A percentile compares a stretch with the other conserved stretches of the same genome.
These are phyloP conservation scores for Cyphomyrus discorhynchus DNA, from an alignment of 2,113 vertebrate genomes.

Conservation along the genomic window DNA sequence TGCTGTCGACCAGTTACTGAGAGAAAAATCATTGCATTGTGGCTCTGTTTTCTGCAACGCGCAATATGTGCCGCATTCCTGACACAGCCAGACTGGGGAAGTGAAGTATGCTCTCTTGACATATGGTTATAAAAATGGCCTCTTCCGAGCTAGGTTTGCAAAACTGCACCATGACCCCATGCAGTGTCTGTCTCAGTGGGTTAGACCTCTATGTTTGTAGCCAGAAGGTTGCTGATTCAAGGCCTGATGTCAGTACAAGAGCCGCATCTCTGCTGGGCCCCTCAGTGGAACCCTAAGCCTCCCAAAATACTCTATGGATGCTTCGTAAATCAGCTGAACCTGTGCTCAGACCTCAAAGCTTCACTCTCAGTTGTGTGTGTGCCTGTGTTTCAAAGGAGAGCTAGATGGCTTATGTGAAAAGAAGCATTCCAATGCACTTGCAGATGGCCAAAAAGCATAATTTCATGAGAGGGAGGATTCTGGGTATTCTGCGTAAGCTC, in stretches of 20 bases:
- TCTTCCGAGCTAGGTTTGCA: neutral
- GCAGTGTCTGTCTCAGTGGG: neutral
- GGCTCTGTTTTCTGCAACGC: constrained; percentile 1
- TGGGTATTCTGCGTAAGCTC: neutral
- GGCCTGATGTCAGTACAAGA: neutral
- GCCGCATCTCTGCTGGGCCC: neutral
- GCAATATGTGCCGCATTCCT: neutral
- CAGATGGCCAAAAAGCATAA: neutral
- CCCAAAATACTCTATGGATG: neutral
- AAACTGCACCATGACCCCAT: neutral
- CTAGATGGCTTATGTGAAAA: neutral
- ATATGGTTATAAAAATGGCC: neutral
- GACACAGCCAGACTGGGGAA: neutral
- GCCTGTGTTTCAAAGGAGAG: neutral
- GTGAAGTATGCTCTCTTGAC: neutral
- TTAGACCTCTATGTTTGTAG: neutral
- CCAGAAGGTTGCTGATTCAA: neutral
- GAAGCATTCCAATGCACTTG: neutral
- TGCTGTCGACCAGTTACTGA: neutral
- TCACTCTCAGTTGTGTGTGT: neutral
- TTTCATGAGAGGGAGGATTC: neutral
- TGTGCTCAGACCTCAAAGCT: neutral
- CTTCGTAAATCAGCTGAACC: neutral
- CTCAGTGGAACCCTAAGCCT: neutral
- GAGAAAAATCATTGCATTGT: neutral